Evolutionary conservation across 1,140 invertebrate genomes (phyloP).

Genomic region (Phymastichus coffea): DNA sequence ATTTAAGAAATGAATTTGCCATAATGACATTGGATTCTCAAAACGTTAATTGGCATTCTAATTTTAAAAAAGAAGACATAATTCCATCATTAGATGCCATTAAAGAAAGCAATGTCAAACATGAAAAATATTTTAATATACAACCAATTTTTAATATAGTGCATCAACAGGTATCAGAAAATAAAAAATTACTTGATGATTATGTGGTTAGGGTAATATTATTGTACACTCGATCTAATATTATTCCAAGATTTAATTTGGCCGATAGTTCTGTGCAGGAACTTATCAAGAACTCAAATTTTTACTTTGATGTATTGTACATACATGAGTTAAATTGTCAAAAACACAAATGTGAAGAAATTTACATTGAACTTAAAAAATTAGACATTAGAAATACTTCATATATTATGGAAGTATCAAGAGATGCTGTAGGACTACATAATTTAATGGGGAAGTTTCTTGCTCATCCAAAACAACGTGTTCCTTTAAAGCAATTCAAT

Average conservation of each 20-base stretch:
- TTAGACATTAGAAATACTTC: constrained; percentile 6
- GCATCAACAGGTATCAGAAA: background rate
- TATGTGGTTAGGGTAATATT: constrained; percentile 8
- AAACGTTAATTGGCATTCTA: background rate
- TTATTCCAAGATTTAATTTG: background rate
- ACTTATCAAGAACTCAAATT: background rate
- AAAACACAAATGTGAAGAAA: constrained; percentile 8
- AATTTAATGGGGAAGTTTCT: constrained; percentile 8
- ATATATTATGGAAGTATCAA: constrained; percentile 13
- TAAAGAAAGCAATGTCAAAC: background rate
- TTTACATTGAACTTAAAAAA: background rate
- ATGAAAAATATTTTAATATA: background rate
- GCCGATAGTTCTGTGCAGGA: background rate
- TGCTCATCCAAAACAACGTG: constrained; percentile 10
- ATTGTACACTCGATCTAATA: constrained; percentile 6
- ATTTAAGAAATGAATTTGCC: constrained; percentile 9
- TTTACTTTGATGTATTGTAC: constrained; percentile 10
- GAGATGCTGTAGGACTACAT: background rate
- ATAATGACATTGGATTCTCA: background rate
- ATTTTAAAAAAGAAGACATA: constrained; percentile 1
- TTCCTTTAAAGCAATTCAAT: background rate
- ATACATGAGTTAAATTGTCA: background rate
- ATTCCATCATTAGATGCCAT: background rate
- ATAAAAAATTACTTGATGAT: background rate
- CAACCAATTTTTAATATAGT: constrained; percentile 11